Evolutionary conservation across 2,888 invertebrate species (phyloP).

Genomic region (Ommatoiulus sabulosus): DNA sequence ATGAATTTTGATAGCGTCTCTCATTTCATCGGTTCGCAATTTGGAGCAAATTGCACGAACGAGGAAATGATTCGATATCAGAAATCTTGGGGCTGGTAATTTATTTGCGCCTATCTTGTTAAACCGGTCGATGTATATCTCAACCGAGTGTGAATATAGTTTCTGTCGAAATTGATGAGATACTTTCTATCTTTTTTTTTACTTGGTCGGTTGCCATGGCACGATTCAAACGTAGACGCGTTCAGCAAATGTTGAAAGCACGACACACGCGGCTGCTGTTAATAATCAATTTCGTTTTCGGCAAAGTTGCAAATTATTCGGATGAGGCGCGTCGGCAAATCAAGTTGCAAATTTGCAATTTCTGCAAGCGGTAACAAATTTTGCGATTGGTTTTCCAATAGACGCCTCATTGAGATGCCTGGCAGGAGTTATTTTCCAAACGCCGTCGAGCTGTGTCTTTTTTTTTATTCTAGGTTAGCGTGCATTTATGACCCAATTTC

Average conservation of each 20-base stretch:
- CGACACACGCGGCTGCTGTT: neutral
- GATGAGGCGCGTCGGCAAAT: neutral
- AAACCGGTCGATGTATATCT: neutral
- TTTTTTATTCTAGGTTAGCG: neutral
- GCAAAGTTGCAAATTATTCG: conserved; percentile 28
- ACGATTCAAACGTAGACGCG: neutral
- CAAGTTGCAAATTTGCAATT: conserved; percentile 2
- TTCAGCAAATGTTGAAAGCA: neutral
- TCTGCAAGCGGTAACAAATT: conserved; percentile 5
- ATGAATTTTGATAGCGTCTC: neutral
- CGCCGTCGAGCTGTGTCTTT: neutral
- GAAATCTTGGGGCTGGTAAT: neutral
- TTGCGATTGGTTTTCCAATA: neutral
- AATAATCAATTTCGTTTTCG: conserved; percentile 18
- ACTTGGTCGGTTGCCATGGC: neutral
- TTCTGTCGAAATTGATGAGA: neutral
- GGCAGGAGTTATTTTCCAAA: conserved; percentile 1
- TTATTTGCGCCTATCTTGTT: neutral
- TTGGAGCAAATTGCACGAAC: neutral
- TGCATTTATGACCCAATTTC: conserved; percentile 28
- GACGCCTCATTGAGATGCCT: neutral
- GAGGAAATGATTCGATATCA: neutral
- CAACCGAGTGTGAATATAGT: neutral
- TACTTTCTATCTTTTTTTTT: neutral
- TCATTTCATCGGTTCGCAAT: no score